Conservation (phyloP, 1,140 invertebrate species). For the Drosophila equinoxialis region DNA sequence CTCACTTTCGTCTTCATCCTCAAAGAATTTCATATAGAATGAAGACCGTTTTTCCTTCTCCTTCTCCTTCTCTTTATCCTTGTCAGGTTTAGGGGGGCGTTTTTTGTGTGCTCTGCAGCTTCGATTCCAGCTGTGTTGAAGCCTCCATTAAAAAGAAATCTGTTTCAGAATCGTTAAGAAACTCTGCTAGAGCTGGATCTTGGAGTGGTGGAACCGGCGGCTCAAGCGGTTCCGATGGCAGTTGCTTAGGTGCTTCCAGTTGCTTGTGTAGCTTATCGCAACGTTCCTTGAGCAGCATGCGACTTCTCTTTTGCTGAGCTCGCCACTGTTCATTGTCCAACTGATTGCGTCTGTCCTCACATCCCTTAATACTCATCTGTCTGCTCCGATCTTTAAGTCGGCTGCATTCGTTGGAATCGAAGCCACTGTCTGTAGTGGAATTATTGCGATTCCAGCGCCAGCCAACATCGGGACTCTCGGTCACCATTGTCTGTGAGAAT, state of each 20-base stretch:
- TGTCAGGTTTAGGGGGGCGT: background rate
- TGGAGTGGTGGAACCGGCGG: constrained; percentile 7
- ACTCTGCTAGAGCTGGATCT: constrained; percentile 54
- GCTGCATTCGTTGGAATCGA: constrained; percentile 59
- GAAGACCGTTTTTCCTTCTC: constrained; percentile 67
- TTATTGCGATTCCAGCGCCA: constrained; percentile 73
- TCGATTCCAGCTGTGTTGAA: constrained; percentile 71
- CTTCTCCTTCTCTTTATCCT: constrained; percentile 51
- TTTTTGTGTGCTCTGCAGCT: constrained; percentile 15
- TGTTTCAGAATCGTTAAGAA: constrained; percentile 74
- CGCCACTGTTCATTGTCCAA: constrained; percentile 58
- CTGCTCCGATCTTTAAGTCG: constrained; percentile 49
- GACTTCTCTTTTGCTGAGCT: constrained; percentile 63
- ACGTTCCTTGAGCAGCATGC: constrained; percentile 67
- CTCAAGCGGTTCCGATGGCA: background rate
- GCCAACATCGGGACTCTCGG: constrained; percentile 72
- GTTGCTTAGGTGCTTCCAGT: constrained; percentile 35
- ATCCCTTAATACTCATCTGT: constrained; percentile 49
- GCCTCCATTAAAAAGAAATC: constrained; percentile 73
- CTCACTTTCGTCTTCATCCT: constrained; percentile 71
- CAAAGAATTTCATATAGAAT: constrained; percentile 79
- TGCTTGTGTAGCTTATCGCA: constrained; percentile 68
- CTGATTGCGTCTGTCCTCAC: constrained; percentile 57
- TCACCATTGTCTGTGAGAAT: constrained; percentile 70
- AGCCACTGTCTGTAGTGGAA: constrained; percentile 68